phyloP scores from a whole-genome alignment of 1,140 invertebrate species.

The Hylaeus volcanicus region DNA sequence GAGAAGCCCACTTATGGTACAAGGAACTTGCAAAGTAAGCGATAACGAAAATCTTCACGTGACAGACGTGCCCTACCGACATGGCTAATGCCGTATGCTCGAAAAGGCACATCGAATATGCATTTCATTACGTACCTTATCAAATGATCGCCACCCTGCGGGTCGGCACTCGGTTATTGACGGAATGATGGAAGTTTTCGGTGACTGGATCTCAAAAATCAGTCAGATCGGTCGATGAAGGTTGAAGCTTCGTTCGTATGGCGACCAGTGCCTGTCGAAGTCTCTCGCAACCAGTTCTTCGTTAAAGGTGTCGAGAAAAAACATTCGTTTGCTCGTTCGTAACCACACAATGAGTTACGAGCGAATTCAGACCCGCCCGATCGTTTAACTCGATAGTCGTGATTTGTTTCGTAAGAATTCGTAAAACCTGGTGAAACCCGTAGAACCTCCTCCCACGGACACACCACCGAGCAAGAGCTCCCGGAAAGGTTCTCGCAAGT shows the following conservation, averaged over 20 bases:
- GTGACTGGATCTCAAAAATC: constrained; percentile 80
- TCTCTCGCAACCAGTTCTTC: constrained; percentile 61
- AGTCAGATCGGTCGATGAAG: constrained; percentile 74
- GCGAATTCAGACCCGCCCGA: constrained; percentile 19
- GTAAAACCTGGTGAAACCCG: neutral
- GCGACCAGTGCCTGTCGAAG: constrained; percentile 68
- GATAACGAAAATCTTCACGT: constrained; percentile 37
- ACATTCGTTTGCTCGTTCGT: constrained; percentile 70
- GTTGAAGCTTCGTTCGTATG: constrained; percentile 56
- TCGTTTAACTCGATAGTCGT: constrained; percentile 10
- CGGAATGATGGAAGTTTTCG: constrained; percentile 81
- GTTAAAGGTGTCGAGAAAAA: constrained; percentile 58
- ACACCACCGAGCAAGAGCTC: constrained; percentile 35
- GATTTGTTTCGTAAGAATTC: constrained; percentile 13
- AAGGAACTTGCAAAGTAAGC: neutral
- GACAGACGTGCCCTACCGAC: neutral
- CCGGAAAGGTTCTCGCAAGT: constrained; percentile 25
- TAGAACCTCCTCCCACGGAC: constrained; percentile 19
- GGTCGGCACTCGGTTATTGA: constrained; percentile 80
- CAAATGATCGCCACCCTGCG: constrained; percentile 80
- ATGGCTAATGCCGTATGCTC: neutral
- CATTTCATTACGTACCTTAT: constrained; percentile 71
- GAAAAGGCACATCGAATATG: neutral
- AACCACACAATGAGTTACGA: constrained; percentile 38
- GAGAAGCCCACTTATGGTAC: neutral